Conservation (phyloP, 2,888 invertebrate species). For the Lottia gigantea region DNA sequence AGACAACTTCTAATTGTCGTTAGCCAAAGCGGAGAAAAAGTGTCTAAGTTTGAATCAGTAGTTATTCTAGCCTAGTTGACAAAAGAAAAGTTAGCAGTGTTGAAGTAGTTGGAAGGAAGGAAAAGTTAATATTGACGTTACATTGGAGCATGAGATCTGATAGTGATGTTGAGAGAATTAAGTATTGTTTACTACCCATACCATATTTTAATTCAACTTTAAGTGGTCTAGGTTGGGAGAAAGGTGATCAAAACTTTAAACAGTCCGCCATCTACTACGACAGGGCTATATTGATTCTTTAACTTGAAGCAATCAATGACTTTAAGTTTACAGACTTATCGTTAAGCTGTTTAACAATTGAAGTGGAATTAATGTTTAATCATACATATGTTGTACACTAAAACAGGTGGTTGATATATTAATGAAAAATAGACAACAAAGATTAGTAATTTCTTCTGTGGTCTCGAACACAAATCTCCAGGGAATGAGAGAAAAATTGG, state of each 20-base stretch:
- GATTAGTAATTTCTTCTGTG: background rate
- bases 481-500: background rate
- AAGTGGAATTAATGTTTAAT: slow-evolving; percentile 8
- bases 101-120: background rate
- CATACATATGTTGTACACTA: background rate
- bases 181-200: background rate
- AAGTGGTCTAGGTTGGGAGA: background rate
- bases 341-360: slow-evolving; percentile 8
- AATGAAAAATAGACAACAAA: background rate
- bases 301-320: too few relatives aligned
- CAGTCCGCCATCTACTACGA: too few relatives aligned
- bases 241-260: background rate
- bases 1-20: background rate
- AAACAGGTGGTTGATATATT: background rate
- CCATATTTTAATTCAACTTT: background rate
- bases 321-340: background rate
- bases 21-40: background rate
- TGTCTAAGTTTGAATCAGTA: background rate
- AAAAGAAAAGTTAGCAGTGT: background rate
- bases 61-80: background rate
- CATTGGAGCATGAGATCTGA: background rate
- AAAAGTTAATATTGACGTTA: background rate
- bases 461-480: background rate
- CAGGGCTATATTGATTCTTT: too few relatives aligned
- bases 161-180: background rate